phyloP scores from a whole-genome alignment of 2,888 invertebrate species.

The Folsomia candida region DNA sequence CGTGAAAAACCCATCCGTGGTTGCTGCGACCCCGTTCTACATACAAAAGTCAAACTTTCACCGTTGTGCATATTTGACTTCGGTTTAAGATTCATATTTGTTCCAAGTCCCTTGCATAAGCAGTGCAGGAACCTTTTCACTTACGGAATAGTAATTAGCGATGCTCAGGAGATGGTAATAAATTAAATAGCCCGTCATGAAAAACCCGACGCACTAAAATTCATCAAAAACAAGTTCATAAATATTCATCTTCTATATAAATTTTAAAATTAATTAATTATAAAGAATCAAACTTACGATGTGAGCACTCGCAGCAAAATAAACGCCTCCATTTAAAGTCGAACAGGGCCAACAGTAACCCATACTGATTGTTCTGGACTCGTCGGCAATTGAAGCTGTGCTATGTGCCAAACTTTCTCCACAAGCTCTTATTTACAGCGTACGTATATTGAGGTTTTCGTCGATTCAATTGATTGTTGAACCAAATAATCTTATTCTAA shows the following conservation, averaged over 20 bases:
- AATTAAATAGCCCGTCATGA: slow-evolving; percentile 11
- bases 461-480: too few species aligned
- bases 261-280: not conserved
- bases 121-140: too few species aligned
- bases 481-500: too few species aligned
- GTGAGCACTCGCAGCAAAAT: slow-evolving; percentile 9
- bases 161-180: not conserved
- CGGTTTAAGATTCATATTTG: too few species aligned
- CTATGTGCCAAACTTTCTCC: too few species aligned
- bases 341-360: slow-evolving; percentile 7
- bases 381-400: not conserved
- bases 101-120: too few species aligned
- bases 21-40: not conserved
- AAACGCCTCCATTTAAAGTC: slow-evolving; percentile 5
- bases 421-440: too few species aligned
- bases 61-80: too few species aligned
- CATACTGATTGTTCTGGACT: not conserved
- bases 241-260: too few species aligned
- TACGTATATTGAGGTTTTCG: too few species aligned
- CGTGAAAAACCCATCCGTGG: not conserved
- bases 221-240: not conserved
- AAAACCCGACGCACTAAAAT: slow-evolving; percentile 7
- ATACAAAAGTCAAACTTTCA: too few species aligned
- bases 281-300: slow-evolving; percentile 9
- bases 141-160: slow-evolving; percentile 1